These are phyloP conservation scores for Fulmarus glacialis DNA, from an alignment of 2,113 vertebrate genomes.

Conservation along the genomic window DNA sequence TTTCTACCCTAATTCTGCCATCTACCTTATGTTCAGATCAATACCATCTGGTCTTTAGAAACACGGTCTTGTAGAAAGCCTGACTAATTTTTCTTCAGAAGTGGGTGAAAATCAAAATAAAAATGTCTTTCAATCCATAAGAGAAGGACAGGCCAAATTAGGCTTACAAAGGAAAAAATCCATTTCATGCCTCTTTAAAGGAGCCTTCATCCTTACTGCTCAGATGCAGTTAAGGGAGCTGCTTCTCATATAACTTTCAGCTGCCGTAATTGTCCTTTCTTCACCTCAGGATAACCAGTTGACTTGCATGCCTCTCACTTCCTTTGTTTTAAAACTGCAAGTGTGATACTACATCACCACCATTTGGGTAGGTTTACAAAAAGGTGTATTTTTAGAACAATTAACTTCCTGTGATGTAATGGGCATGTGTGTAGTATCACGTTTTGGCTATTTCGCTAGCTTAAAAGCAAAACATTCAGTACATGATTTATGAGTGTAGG, in stretches of 20 bases:
- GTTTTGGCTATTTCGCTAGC: background rate
- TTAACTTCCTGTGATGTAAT: background rate
- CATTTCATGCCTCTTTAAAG: background rate
- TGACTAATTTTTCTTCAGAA: constrained; percentile 1
- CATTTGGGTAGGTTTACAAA: background rate
- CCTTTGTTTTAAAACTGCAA: background rate
- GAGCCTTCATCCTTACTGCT: background rate
- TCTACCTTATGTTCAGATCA: constrained; percentile 29
- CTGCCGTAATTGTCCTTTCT: background rate
- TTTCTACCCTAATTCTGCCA: background rate
- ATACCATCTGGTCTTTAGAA: constrained; percentile 11
- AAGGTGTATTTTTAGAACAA: background rate
- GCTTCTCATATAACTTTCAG: background rate
- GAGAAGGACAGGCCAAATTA: background rate
- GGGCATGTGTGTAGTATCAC: background rate
- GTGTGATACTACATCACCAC: background rate
- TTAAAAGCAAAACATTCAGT: background rate
- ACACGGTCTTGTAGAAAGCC: background rate
- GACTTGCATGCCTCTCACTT: background rate
- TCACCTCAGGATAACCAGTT: background rate
- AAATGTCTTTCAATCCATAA: background rate
- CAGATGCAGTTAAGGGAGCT: background rate
- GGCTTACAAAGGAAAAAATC: background rate
- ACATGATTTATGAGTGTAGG: background rate
- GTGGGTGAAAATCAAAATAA: background rate